Percentiles rank a stretch among this genome's conserved stretches.
Evolutionary conservation across 2,888 invertebrate genomes (phyloP).

Genomic region (Hirtodrosophila trivittata): DNA sequence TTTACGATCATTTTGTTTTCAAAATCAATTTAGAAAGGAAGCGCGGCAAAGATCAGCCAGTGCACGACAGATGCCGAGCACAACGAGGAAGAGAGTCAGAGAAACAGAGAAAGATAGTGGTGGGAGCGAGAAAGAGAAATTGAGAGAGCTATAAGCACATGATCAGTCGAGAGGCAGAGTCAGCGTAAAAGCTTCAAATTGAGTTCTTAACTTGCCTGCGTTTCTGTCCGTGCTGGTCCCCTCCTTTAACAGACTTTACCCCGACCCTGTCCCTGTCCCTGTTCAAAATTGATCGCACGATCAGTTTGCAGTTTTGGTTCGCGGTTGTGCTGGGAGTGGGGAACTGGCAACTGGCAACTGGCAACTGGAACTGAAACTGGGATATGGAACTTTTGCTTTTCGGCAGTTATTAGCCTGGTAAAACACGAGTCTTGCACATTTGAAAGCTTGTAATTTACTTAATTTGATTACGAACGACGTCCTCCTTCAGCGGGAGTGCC

Average conservation of each 20-base stretch:
- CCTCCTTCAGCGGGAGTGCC: slow-evolving; percentile 44
- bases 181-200: slow-evolving; percentile 55
- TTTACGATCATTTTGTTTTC: slow-evolving; percentile 80
- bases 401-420: slow-evolving; percentile 73
- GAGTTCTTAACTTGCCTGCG: slow-evolving; percentile 67
- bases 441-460: slow-evolving; percentile 79
- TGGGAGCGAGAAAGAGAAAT: neutral
- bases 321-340: slow-evolving; percentile 9
- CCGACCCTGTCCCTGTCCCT: slow-evolving; percentile 20
- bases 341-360: neutral
- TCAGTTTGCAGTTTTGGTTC: slow-evolving; percentile 37
- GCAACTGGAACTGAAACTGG: slow-evolving; percentile 8
- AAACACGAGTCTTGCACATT: slow-evolving; percentile 80
- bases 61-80: slow-evolving; percentile 53
- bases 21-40: slow-evolving; percentile 79
- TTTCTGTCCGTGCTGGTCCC: slow-evolving; percentile 21
- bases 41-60: slow-evolving; percentile 78
- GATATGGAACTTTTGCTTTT: slow-evolving; percentile 52
- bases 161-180: slow-evolving; percentile 12
- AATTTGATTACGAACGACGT: slow-evolving; percentile 73
- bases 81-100: neutral
- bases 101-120: slow-evolving; percentile 4
- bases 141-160: slow-evolving; percentile 2
- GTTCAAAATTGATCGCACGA: slow-evolving; percentile 54
- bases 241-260: slow-evolving; percentile 2